phyloP scores from a whole-genome alignment of 2,113 vertebrate genomes.

The Daphoenositta chrysoptera region DNA sequence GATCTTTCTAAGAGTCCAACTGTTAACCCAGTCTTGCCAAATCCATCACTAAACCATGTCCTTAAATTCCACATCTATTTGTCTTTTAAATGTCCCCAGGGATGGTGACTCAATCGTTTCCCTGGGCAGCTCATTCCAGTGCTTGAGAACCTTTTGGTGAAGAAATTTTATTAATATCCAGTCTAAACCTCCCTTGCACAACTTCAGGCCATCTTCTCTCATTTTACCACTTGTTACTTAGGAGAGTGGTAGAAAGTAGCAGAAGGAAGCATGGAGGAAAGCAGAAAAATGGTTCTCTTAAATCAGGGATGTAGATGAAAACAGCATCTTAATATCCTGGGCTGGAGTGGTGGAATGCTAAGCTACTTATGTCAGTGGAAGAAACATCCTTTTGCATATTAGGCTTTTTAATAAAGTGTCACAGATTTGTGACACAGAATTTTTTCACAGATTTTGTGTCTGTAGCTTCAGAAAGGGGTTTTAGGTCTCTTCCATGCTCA shows the following conservation, averaged over 20 bases:
- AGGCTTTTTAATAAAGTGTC: not conserved
- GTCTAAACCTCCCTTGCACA: not conserved
- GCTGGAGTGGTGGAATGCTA: not conserved
- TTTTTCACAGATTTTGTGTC: too few species aligned
- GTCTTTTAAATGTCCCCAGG: not conserved
- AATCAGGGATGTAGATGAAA: not conserved
- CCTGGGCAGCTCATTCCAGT: not conserved
- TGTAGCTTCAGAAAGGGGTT: not conserved
- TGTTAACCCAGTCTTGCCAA: not conserved
- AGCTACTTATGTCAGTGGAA: not conserved
- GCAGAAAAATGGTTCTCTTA: not conserved
- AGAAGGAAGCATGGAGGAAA: not conserved
- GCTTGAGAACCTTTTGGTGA: not conserved
- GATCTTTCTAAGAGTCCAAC: not conserved
- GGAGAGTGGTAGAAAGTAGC: not conserved
- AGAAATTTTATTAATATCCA: not conserved
- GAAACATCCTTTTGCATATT: not conserved
- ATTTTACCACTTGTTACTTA: not conserved
- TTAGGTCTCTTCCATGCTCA: not conserved
- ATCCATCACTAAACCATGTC: not conserved
- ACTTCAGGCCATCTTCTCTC: not conserved
- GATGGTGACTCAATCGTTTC: not conserved
- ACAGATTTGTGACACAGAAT: not conserved
- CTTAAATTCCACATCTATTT: rapidly evolving
- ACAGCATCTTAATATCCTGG: not conserved